Conservation (phyloP, 2,888 invertebrate genomes). For the Sericinus montela region DNA sequence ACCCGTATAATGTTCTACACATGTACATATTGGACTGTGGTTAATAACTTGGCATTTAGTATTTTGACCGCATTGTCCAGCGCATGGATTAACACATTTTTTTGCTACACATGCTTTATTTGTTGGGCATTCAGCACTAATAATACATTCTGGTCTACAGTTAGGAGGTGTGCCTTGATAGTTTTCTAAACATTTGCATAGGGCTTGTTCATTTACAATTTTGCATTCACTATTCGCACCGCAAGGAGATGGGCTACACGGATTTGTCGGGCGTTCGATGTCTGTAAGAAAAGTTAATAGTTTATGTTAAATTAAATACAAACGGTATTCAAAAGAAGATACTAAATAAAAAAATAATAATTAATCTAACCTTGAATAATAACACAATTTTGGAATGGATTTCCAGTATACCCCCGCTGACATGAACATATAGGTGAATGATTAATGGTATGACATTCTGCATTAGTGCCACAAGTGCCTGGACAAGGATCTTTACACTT, state of each 20-base stretch:
- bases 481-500: conserved; percentile 88
- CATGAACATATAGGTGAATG: conserved; percentile 87
- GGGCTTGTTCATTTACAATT: conserved; percentile 83
- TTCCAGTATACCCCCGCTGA: conserved; percentile 81
- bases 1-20: conserved; percentile 79
- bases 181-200: conserved; percentile 84
- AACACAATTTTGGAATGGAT: conserved; percentile 72
- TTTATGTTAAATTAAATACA: neutral
- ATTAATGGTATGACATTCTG: conserved; percentile 85
- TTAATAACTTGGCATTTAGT: conserved; percentile 85
- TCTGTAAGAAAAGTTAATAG: conserved; percentile 41
- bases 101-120: conserved; percentile 83
- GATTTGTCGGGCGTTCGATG: conserved; percentile 59
- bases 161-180: conserved; percentile 83
- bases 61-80: conserved; percentile 85
- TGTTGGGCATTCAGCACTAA: conserved; percentile 84
- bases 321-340: neutral
- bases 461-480: conserved; percentile 86
- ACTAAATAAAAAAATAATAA: conserved; percentile 11
- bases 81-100: conserved; percentile 86
- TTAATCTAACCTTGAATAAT: conserved; percentile 45
- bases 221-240: conserved; percentile 90
- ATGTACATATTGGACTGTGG: conserved; percentile 85
- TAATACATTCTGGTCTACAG: conserved; percentile 86
- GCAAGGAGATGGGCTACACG: conserved; percentile 89